Conservation (phyloP, 2,797 vertebrate species). For the Morus bassanus region DNA sequence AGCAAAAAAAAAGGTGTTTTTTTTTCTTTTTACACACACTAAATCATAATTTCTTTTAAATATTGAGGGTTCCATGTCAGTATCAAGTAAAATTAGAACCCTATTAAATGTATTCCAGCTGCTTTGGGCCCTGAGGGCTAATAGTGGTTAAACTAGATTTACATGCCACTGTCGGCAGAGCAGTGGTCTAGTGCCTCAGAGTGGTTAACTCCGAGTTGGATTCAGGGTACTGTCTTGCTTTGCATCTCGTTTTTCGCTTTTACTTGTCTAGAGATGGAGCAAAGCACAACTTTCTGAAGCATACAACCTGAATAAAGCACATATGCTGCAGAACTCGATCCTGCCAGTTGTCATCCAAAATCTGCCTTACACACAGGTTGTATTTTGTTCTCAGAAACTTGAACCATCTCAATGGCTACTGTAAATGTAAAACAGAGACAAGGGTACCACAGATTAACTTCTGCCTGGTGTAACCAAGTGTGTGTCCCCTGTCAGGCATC, state of each 20-base stretch:
- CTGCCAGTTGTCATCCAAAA: not conserved
- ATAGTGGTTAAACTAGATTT: not conserved
- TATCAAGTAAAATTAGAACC: not conserved
- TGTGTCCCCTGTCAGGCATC: conserved; percentile 34
- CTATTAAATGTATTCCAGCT: not conserved
- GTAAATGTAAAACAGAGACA: not conserved
- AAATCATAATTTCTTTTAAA: not conserved
- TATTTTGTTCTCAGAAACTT: not conserved
- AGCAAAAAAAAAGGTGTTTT: not conserved
- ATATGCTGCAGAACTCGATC: not conserved
- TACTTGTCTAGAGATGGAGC: not conserved
- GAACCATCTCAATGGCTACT: not conserved
- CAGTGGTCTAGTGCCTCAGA: not conserved
- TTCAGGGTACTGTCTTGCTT: not conserved
- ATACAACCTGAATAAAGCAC: not conserved
- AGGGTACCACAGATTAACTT: not conserved
- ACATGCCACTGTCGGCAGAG: not conserved
- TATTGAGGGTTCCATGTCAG: not conserved
- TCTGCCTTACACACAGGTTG: not conserved
- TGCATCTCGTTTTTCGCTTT: not conserved
- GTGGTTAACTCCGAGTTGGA: not conserved
- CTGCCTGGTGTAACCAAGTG: not conserved
- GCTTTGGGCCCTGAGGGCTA: not conserved
- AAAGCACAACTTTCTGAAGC: not conserved
- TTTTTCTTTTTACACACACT: not conserved